These are phyloP conservation scores for Gnathonemus longibarbis DNA, from an alignment of 2,113 vertebrate species.

Conservation along the genomic window DNA sequence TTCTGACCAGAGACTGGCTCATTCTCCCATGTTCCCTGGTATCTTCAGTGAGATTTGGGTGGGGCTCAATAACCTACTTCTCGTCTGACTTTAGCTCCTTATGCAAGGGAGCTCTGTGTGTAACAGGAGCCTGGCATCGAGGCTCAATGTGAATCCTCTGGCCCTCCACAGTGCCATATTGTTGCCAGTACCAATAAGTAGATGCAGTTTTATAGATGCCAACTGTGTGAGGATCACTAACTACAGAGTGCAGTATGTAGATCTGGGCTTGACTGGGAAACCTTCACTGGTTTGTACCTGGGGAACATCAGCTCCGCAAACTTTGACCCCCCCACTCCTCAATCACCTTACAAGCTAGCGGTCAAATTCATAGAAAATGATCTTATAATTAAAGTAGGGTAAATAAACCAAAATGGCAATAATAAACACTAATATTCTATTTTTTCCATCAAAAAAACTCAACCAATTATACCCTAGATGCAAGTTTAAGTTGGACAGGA, in stretches of 20 bases:
- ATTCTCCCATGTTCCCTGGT: background rate
- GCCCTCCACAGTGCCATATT: background rate
- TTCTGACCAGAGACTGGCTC: background rate
- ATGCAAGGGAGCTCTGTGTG: background rate
- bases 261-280: background rate
- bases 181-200: slow-evolving; percentile 31
- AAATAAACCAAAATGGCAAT: background rate
- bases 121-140: background rate
- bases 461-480: background rate
- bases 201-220: slow-evolving; percentile 29
- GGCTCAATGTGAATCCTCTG: background rate
- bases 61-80: background rate
- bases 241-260: slow-evolving; percentile 27
- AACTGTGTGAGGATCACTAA: slow-evolving; percentile 27
- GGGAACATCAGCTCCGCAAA: background rate
- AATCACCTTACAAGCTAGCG: background rate
- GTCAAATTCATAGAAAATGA: background rate
- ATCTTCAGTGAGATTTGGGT: background rate
- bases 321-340: background rate
- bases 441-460: background rate
- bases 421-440: background rate
- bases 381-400: background rate
- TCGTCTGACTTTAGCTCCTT: background rate
- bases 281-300: background rate
- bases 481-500: background rate